A percentile compares a stretch with the other conserved stretches of the same genome.
These are phyloP conservation scores for Leptinotarsa texana DNA, from an alignment of 1,140 invertebrate species.

Conservation along the genomic window DNA sequence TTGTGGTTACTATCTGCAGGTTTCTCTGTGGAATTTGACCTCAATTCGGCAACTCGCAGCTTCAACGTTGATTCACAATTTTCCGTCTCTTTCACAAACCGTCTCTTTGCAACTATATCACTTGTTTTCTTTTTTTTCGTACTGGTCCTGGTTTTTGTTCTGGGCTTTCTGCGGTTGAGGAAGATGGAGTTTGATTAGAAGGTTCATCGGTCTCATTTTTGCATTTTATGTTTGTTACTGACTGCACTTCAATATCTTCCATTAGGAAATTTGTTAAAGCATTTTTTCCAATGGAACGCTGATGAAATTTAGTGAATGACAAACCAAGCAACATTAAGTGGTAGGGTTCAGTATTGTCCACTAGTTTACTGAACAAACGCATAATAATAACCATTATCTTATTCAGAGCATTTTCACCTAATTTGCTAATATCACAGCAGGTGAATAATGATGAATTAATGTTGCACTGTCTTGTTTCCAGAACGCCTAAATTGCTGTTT, in stretches of 20 bases:
- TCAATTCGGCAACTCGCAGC: slow-evolving; percentile 64
- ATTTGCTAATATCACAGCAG: slow-evolving; percentile 58
- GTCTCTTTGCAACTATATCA: slow-evolving; percentile 56
- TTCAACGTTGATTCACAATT: slow-evolving; percentile 64
- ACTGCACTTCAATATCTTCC: slow-evolving; percentile 72
- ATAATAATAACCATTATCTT: slow-evolving; percentile 72
- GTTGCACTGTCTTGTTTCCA: slow-evolving; percentile 73
- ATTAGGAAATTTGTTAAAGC: slow-evolving; percentile 74
- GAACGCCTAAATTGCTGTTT: slow-evolving; percentile 63
- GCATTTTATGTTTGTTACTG: slow-evolving; percentile 66
- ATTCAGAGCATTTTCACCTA: slow-evolving; percentile 62
- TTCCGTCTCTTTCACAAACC: slow-evolving; percentile 55
- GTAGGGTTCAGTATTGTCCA: slow-evolving; percentile 72
- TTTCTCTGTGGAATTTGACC: slow-evolving; percentile 61
- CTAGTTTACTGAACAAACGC: slow-evolving; percentile 74
- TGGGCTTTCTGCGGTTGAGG: slow-evolving; percentile 53
- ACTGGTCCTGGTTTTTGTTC: slow-evolving; percentile 70
- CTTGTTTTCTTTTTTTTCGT: slow-evolving; percentile 68
- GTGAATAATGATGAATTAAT: slow-evolving; percentile 68
- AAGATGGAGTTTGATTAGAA: slow-evolving; percentile 48
- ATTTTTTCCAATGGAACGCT: slow-evolving; percentile 64
- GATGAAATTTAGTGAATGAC: slow-evolving; percentile 78
- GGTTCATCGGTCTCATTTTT: slow-evolving; percentile 47
- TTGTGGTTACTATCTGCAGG: slow-evolving; percentile 54
- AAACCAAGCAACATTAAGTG: slow-evolving; percentile 77